Conservation (phyloP, 2,797 vertebrate species). For the Hylomyscus alleni region DNA sequence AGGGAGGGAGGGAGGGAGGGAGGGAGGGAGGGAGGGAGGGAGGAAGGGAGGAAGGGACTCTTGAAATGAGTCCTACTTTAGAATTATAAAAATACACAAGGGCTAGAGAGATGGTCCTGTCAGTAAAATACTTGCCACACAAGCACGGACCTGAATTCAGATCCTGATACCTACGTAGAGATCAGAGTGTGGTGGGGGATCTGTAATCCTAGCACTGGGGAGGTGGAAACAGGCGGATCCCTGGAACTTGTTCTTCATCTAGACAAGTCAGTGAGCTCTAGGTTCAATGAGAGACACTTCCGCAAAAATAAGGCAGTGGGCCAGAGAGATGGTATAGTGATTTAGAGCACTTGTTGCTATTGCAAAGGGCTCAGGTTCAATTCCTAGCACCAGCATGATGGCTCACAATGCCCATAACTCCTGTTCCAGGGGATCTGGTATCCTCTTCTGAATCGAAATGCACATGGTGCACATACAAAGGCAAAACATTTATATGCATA, state of each 20-base stretch:
- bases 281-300: neutral
- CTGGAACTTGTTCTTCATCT: neutral
- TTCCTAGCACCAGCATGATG: neutral
- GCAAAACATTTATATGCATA: neutral
- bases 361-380: neutral
- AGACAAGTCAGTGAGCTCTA: neutral
- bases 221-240: too few species aligned
- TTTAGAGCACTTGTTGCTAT: neutral
- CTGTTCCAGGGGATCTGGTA: neutral
- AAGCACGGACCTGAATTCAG: neutral
- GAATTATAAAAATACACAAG: constrained; percentile 34
- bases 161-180: neutral
- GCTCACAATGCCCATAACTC: neutral
- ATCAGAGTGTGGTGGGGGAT: neutral
- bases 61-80: neutral
- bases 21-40: neutral
- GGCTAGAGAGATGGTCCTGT: neutral
- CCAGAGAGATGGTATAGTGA: neutral
- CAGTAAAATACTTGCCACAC: neutral
- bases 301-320: neutral
- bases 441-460: neutral
- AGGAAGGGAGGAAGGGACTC: neutral
- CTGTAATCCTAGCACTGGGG: neutral
- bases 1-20: too few species aligned
- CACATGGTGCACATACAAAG: neutral